A percentile compares a stretch with the other conserved stretches of the same genome.
phyloP scores from a whole-genome alignment of 53 echinoderm and acorn worm species.

The Mesocentrotus franciscanus region DNA sequence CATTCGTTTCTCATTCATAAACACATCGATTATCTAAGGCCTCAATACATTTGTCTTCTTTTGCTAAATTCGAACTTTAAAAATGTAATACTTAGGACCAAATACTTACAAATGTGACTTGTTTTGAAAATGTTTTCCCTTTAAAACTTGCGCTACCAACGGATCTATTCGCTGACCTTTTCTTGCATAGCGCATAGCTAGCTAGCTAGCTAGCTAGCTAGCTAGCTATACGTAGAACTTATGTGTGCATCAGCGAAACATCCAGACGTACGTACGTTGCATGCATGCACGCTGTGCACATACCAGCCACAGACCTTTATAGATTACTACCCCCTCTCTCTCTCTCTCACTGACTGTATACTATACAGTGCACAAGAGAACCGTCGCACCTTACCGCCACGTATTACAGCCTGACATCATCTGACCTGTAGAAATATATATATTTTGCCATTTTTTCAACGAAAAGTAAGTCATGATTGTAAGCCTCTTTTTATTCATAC shows the following conservation, averaged over 20 bases:
- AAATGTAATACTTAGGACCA: neutral
- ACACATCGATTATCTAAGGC: neutral
- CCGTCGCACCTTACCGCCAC: too few species aligned
- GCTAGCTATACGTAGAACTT: too few species aligned
- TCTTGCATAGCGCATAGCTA: neutral
- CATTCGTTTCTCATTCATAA: neutral
- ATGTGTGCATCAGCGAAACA: neutral
- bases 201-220: neutral
- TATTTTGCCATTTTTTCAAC: neutral
- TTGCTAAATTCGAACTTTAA: neutral
- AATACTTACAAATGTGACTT: conserved; percentile 20
- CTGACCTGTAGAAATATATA: neutral
- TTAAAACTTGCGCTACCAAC: conserved; percentile 13
- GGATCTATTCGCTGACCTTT: neutral
- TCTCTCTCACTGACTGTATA: too few species aligned
- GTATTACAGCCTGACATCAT: neutral
- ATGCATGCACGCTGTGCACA: too few species aligned
- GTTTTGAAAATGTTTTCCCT: neutral
- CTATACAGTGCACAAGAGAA: too few species aligned
- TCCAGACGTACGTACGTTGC: neutral
- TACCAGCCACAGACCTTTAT: too few species aligned
- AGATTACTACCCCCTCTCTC: too few species aligned
- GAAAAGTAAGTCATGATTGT: neutral
- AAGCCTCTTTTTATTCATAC: neutral
- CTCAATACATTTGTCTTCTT: neutral